Percentiles rank a stretch among this genome's conserved stretches.
Conservation (phyloP, 2,113 vertebrate species). For the Stictonetta naevosa region DNA sequence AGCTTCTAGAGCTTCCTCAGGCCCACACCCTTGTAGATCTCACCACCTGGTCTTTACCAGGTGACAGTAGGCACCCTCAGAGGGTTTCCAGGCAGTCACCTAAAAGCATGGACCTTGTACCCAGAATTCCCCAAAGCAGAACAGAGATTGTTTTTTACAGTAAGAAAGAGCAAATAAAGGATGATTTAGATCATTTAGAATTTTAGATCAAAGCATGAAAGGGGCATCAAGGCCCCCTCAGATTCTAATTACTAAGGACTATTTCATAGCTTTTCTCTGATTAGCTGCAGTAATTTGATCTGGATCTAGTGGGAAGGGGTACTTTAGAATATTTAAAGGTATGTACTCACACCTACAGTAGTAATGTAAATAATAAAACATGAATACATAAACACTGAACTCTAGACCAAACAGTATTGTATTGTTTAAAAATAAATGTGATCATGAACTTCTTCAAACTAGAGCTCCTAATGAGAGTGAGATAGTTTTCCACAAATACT, state of each 20-base stretch:
- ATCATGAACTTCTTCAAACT: background rate
- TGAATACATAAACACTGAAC: background rate
- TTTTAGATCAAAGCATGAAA: background rate
- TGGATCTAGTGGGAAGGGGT: background rate
- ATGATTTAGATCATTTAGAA: background rate
- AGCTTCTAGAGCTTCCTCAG: background rate
- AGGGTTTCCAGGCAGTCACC: accelerated
- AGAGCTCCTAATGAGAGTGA: background rate
- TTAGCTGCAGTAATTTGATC: background rate
- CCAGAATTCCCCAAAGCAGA: background rate
- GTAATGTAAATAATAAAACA: background rate
- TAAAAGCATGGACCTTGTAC: background rate
- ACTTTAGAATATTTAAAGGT: background rate
- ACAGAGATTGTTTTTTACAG: background rate
- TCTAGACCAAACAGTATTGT: background rate
- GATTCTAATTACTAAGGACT: background rate
- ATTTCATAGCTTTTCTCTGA: background rate
- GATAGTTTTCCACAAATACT: background rate
- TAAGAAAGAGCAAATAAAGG: background rate
- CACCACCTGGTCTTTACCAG: background rate
- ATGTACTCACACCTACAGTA: background rate
- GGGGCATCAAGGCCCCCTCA: background rate
- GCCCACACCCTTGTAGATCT: accelerated
- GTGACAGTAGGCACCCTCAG: background rate
- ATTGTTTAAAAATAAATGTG: background rate